Evolutionary conservation across 2,113 vertebrate genomes (phyloP).

Genomic region (Zapornia atra): DNA sequence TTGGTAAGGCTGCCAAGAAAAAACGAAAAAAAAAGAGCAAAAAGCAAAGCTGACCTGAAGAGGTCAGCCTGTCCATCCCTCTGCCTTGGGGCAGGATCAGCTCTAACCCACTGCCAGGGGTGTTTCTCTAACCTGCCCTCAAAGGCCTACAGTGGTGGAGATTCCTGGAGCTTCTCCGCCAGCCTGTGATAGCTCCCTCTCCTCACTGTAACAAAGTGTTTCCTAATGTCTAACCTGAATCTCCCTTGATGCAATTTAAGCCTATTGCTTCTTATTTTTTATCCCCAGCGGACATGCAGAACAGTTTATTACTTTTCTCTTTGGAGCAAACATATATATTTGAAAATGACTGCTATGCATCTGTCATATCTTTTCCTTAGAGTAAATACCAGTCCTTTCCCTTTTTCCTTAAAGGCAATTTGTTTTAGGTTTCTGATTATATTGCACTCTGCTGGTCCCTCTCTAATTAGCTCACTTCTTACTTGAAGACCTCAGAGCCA

Average conservation of each 20-base stretch:
- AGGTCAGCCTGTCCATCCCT: not conserved
- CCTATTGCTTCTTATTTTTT: not conserved
- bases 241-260: slow-evolving; percentile 19
- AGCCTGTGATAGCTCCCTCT: not conserved
- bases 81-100: not conserved
- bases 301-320: not conserved
- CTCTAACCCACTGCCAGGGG: not conserved
- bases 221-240: not conserved
- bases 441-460: not conserved
- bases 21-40: not conserved
- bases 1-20: not conserved
- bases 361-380: not conserved
- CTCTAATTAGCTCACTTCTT: not conserved
- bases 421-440: not conserved
- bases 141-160: not conserved
- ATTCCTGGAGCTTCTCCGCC: not conserved
- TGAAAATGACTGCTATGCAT: not conserved
- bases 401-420: not conserved
- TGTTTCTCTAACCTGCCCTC: not conserved
- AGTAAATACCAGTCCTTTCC: not conserved
- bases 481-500: not conserved
- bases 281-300: not conserved
- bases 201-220: not conserved
- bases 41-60: not conserved
- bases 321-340: not conserved